Conservation (phyloP, 2,113 vertebrate genomes). For the Passer montanus region DNA sequence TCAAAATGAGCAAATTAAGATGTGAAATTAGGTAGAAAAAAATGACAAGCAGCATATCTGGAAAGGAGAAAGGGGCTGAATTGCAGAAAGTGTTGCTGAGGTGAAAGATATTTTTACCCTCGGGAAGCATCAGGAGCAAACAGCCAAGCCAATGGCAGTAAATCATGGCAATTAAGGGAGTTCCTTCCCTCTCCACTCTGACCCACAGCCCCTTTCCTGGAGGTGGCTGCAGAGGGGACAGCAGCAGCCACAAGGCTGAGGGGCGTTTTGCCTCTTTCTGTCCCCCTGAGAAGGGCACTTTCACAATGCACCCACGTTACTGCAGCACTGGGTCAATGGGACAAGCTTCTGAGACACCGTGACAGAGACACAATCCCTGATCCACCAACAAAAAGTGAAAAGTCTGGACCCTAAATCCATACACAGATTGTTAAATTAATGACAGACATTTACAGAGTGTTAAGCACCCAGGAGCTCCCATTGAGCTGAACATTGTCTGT, state of each 20-base stretch:
- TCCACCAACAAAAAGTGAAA: neutral
- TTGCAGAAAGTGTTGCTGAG: neutral
- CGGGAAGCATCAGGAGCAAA: neutral
- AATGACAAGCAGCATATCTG: constrained; percentile 9
- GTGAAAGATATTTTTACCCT: constrained; percentile 41
- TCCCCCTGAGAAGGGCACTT: neutral
- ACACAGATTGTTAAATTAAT: constrained; percentile 16
- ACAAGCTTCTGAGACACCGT: neutral
- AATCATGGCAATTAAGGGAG: constrained; percentile 1
- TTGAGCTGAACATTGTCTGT: constrained; percentile 4
- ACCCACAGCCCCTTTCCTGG: neutral
- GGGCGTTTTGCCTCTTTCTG: neutral
- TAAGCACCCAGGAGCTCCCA: constrained; percentile 1
- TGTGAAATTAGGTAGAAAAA: constrained; percentile 34
- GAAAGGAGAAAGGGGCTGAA: constrained; percentile 8
- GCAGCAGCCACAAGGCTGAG: neutral
- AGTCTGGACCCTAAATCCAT: neutral
- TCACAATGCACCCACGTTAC: neutral
- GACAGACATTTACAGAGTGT: constrained; percentile 9
- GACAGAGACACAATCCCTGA: neutral
- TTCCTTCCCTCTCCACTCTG: neutral
- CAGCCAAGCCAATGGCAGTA: constrained; percentile 8
- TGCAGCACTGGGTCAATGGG: neutral
- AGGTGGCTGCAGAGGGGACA: neutral
- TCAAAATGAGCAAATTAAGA: constrained; percentile 58